Conservation (phyloP, 64 coral and sea anemone genomes). For the Orbicella faveolata region DNA sequence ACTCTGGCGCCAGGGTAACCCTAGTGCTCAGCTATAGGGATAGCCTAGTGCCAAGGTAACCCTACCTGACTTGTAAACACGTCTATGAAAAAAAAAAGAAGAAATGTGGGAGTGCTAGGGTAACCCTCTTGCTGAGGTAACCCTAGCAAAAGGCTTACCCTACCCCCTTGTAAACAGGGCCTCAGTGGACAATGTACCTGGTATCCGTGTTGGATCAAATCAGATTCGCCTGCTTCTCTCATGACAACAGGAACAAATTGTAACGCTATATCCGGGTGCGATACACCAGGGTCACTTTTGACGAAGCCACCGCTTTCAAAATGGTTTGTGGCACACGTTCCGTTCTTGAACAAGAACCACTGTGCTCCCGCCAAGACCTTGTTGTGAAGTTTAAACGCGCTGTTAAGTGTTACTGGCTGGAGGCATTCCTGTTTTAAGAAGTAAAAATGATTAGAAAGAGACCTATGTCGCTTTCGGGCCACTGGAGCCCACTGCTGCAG, state of each 20-base stretch:
- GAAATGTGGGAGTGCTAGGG: too few relatives aligned
- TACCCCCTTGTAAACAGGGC: too few relatives aligned
- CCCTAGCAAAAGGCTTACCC: too few relatives aligned
- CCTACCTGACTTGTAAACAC: too few relatives aligned
- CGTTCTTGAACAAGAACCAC: conserved; percentile 47
- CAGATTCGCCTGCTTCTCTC: neutral
- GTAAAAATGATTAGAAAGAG: too few relatives aligned
- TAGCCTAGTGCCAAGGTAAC: too few relatives aligned
- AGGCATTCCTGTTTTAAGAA: conserved; percentile 23
- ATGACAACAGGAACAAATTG: conserved; percentile 18
- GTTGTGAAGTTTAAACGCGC: conserved; percentile 15
- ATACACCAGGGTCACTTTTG: conserved; percentile 1
- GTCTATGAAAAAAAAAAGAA: too few relatives aligned
- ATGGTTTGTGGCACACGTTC: conserved; percentile 25
- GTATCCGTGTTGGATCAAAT: neutral
- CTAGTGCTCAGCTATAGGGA: too few relatives aligned
- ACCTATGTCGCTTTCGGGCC: too few relatives aligned
- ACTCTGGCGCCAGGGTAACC: too few relatives aligned
- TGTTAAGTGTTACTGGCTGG: conserved; percentile 22
- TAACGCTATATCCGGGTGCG: conserved; percentile 42
- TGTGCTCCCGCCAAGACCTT: conserved; percentile 3
- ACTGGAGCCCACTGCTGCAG: too few relatives aligned
- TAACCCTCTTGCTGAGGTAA: too few relatives aligned
- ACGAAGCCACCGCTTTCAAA: conserved; percentile 30
- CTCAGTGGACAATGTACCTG: neutral